Percentiles rank a stretch among this genome's conserved stretches.
Evolutionary conservation across 2,797 vertebrate genomes (phyloP).

Genomic region (Melanotaenia trifasciata): DNA sequence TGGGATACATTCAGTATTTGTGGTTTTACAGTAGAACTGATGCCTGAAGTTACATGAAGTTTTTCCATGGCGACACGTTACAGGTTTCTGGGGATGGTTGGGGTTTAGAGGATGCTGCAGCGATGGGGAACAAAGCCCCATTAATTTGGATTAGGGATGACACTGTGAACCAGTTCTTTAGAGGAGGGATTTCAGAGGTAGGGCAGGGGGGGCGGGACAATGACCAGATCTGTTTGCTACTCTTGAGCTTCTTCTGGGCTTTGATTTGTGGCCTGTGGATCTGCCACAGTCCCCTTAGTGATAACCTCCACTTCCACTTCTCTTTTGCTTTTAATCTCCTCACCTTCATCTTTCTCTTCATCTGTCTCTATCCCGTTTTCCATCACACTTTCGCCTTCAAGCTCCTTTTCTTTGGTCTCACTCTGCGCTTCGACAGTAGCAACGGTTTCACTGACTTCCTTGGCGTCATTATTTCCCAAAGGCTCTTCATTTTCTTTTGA

Average conservation of each 20-base stretch:
- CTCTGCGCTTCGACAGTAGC: constrained; percentile 42
- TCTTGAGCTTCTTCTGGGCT: constrained; percentile 59
- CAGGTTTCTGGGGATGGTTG: constrained; percentile 11
- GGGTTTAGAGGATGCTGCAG: constrained; percentile 54
- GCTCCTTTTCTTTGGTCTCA: constrained; percentile 60
- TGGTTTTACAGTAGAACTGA: constrained; percentile 57
- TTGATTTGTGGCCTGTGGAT: constrained; percentile 45
- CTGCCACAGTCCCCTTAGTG: constrained; percentile 45
- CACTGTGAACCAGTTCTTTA: constrained; percentile 32
- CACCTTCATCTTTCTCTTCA: constrained; percentile 46
- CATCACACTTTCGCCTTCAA: constrained; percentile 29
- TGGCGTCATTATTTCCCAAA: constrained; percentile 28
- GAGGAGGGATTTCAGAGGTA: constrained; percentile 51
- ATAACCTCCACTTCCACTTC: constrained; percentile 44
- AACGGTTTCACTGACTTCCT: constrained; percentile 38
- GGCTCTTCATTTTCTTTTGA: constrained; percentile 34
- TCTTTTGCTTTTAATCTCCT: constrained; percentile 32
- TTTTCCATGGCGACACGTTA: constrained; percentile 38
- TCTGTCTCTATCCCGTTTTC: constrained; percentile 71
- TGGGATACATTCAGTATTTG: constrained; percentile 72
- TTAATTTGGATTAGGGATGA: constrained; percentile 44
- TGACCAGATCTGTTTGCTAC: constrained; percentile 41
- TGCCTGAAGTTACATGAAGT: constrained; percentile 15
- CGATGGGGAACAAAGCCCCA: constrained; percentile 21
- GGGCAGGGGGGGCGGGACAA: constrained; percentile 27